Evolutionary conservation across 53 echinoderm and acorn worm species (phyloP).

Genomic region (Echinarachnius parma): DNA sequence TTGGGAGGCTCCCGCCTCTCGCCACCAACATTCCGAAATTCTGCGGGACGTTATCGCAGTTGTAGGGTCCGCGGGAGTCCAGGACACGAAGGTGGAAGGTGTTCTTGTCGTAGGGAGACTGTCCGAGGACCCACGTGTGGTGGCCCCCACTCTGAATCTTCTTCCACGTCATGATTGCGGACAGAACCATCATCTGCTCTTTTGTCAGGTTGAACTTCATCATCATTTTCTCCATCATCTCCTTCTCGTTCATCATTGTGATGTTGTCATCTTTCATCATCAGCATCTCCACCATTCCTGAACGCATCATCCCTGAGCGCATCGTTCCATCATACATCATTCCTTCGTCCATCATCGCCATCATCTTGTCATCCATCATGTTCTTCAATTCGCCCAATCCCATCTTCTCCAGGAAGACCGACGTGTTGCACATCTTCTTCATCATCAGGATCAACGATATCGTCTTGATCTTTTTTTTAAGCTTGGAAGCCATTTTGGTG

Average conservation of each 20-base stretch:
- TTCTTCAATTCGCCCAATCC: conserved; percentile 26
- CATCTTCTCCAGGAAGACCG: conserved; percentile 10
- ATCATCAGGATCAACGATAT: conserved; percentile 21
- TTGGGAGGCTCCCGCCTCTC: conserved; percentile 20
- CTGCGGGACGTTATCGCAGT: conserved; percentile 24
- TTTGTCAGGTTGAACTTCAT: conserved; percentile 13
- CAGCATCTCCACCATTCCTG: conserved; percentile 26
- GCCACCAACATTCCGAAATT: conserved; percentile 22
- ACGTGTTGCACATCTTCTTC: conserved; percentile 34
- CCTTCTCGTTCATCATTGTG: conserved; percentile 10
- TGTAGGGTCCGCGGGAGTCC: conserved; percentile 14
- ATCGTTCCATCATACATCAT: not conserved
- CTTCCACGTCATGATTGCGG: conserved; percentile 11
- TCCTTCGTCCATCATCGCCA: conserved; percentile 2
- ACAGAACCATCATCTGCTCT: conserved; percentile 14
- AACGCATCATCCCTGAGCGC: not conserved
- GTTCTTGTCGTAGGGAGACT: conserved; percentile 20
- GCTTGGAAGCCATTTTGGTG: conserved; percentile 12
- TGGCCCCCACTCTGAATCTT: conserved; percentile 2
- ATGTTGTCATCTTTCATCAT: too few relatives aligned
- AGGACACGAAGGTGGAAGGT: conserved; percentile 22
- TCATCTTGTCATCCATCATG: too few relatives aligned
- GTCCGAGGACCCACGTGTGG: conserved; percentile 26
- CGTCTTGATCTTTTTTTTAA: conserved; percentile 28
- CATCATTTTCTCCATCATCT: conserved; percentile 28